Evolutionary conservation across 2,113 vertebrate species (phyloP), one percentile per base, ranked within the genome.

Genomic region (Myotis yumanensis): DNA sequence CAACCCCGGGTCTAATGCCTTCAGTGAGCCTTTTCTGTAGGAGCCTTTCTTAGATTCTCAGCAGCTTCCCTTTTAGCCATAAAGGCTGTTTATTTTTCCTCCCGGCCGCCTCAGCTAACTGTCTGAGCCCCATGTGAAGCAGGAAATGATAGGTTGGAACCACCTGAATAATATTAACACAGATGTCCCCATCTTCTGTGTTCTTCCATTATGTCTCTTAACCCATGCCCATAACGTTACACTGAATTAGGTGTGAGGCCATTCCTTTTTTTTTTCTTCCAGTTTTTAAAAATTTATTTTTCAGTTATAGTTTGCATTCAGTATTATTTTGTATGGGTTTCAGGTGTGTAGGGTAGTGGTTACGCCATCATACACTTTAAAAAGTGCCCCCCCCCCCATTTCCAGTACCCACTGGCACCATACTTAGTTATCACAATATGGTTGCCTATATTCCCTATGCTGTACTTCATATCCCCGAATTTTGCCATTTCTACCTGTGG

Each of bases 41-140:
- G 81, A 54, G 35, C 75, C 86, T 51, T 91, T 88, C 82, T 83
- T 75, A 57, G 79, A 79, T 83, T n/a, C n/a, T 86, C 17, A 64
- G 59, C 30, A 75, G 2, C 28, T 62, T 82, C 48, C 37, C 16
- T 73, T 52, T 82, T 77, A 64, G 30, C 28, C 64, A 2, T 9
- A 35, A 64, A 84, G 20, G 5, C 54, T 57, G 30, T 81, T 73
- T 43, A 32, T 20, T 37, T 86, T 22, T 3, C 3, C 32, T 62
- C 37, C 43, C 11, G 4, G 15, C 28, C 4, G 17, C 57, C 57
- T 73, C 82, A 87, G 22, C 20, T 76, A 43, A 51, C 46, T 80
- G 7, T 91, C 57, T n/a, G n/a, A 92, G 48, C 72, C 23, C 66
- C 52, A 16, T 7, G 7, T 23, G 69, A 94, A 62, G n/a, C 16